Base-by-base conservation (phyloP, 2,888 invertebrate species). In the Leucoma salicis region DNA sequence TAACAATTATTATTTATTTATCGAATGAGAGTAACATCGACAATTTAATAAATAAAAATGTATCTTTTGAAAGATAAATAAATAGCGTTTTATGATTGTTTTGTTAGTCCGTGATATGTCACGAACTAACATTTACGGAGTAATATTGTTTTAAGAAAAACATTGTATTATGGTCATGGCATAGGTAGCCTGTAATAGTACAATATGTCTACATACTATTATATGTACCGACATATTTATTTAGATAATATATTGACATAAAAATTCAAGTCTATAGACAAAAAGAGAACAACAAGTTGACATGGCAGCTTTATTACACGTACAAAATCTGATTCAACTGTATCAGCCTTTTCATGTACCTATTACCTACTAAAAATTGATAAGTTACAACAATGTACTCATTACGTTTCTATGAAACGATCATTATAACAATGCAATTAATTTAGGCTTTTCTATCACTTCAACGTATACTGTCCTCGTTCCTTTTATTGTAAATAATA, bases 371-470 rank as follows among this genome's bases (percentile, higher is more conserved):
- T 74, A 83, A 79, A 85, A 77, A 74, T 82, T 80, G 78, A 82
- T 82, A 78, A 81, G 73, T 82, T 84, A 82, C 78, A 88, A 86
- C 81, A 82, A 79, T 66, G 66, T 75, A 73, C 69, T 77, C 68
- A 73, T 78, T 72, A 73, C 74, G 89, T 86, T 89, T 89, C 89
- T 88, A 87, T 87, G 89, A 89, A 89, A 88, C 88, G 79, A 70
- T 70, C 56, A 69, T 71, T 57, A 74, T 80, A 80, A 82, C 80
- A 81, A 80, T 84, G 79, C 78, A 78, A 78, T 76, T 74, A 74
- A 70, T 82, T 59, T 85, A 88, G 85, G 88, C 84, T 82, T 75
- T 77, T 78, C 82, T 87, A 86, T 88, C 87, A 86, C 85, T 80
- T 81, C 78, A 74, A 82, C 88, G 88, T 89, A 88, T 89, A 89